Percentiles rank a stretch among this genome's conserved stretches.
phyloP scores from a whole-genome alignment of 2,797 vertebrate genomes.

The Bovichtus diacanthus region DNA sequence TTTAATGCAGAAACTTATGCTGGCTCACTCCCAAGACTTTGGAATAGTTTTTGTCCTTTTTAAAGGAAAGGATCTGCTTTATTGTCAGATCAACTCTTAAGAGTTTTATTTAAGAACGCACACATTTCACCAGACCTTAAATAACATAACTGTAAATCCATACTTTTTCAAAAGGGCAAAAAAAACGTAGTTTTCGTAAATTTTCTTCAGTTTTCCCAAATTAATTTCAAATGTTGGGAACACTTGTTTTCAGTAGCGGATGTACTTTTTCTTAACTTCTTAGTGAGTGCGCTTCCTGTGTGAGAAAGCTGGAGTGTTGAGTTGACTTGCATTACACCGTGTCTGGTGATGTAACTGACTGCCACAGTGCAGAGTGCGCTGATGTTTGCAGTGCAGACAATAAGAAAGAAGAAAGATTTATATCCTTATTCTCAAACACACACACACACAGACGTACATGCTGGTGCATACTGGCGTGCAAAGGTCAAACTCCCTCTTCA shows the following conservation, averaged over 20 bases:
- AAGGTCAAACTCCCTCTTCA: conserved; percentile 4
- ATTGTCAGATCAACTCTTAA: neutral
- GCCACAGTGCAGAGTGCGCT: neutral
- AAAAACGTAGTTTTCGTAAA: no score
- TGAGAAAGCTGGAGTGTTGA: neutral
- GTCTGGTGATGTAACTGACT: conserved; percentile 13
- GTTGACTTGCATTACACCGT: conserved; percentile 11
- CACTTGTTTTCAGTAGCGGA: neutral
- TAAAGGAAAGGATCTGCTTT: neutral
- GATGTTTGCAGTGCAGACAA: neutral
- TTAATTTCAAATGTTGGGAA: neutral
- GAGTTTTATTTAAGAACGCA: no score
- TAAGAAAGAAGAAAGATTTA: no score
- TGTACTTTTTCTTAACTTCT: neutral
- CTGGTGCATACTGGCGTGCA: neutral
- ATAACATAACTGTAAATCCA: no score
- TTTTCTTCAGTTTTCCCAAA: no score
- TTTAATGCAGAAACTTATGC: neutral
- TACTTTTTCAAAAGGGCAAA: no score
- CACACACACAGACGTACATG: neutral
- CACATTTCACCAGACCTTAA: no score
- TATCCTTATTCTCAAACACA: neutral
- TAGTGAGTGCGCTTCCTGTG: neutral
- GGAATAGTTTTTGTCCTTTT: neutral
- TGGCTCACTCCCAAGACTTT: no score